Percentiles rank a stretch among this genome's conserved stretches.
These are phyloP conservation scores for Antechinus flavipes DNA, from an alignment of 2,113 vertebrate species.

Conservation along the genomic window DNA sequence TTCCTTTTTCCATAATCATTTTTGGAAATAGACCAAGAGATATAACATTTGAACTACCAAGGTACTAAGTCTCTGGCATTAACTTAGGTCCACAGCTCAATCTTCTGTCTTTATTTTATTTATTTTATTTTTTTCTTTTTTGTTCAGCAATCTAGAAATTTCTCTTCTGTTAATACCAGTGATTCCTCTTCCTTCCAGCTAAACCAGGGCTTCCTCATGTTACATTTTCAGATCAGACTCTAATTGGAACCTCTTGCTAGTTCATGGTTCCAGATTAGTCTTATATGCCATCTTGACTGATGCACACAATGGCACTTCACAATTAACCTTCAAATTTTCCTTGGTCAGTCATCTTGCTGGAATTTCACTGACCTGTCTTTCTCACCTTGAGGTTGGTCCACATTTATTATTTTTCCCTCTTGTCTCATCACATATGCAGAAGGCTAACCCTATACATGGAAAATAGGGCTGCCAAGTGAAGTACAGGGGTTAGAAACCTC, in stretches of 20 bases:
- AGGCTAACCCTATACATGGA: background rate
- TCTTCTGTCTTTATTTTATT: background rate
- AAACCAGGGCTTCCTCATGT: background rate
- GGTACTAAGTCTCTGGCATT: background rate
- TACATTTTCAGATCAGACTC: background rate
- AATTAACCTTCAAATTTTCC: background rate
- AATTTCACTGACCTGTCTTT: background rate
- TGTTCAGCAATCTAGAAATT: background rate
- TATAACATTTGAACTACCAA: background rate
- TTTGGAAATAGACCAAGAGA: no score
- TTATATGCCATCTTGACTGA: background rate
- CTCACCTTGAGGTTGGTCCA: background rate
- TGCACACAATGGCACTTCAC: background rate
- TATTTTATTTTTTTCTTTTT: background rate
- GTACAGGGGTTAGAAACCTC: background rate
- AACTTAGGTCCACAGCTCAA: background rate
- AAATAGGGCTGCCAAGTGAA: background rate
- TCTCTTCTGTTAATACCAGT: background rate
- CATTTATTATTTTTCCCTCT: background rate
- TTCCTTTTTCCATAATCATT: no score
- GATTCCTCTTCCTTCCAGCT: background rate
- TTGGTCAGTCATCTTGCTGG: fast-evolving
- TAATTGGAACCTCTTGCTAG: background rate
- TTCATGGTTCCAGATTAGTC: background rate
- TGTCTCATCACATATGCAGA: background rate